phyloP scores from a whole-genome alignment of 2,797 vertebrate species.

The Hemibagrus guttatus region DNA sequence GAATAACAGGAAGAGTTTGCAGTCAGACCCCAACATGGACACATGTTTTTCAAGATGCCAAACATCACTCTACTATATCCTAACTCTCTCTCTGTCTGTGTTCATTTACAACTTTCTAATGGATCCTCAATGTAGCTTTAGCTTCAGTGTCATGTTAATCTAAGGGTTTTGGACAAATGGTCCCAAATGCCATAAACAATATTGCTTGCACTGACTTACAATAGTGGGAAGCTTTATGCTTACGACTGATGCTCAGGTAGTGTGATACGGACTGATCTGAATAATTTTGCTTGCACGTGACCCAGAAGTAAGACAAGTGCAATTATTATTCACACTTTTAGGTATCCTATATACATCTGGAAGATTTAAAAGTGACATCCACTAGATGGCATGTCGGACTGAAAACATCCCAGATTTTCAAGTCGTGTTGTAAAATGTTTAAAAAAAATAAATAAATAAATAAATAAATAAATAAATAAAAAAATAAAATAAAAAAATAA shows the following conservation, averaged over 20 bases:
- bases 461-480: background rate
- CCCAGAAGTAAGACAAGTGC: background rate
- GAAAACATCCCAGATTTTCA: background rate
- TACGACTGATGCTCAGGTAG: no score
- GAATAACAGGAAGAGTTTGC: background rate
- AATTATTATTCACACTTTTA: background rate
- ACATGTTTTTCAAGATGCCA: background rate
- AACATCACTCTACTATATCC: background rate
- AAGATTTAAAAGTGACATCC: conserved; percentile 9
- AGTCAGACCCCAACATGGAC: background rate
- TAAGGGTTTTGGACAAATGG: background rate
- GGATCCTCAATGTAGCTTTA: background rate
- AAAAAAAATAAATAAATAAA: background rate
- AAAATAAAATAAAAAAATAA: no score
- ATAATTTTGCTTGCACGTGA: background rate
- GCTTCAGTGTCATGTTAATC: background rate
- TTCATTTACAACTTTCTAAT: background rate
- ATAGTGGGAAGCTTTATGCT: background rate
- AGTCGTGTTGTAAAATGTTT: background rate
- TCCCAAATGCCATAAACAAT: background rate
- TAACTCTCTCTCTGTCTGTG: background rate
- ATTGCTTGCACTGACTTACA: no score
- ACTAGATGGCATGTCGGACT: background rate
- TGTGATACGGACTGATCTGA: background rate
- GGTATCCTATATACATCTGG: background rate